phyloP scores from a whole-genome alignment of 2,888 invertebrate genomes.

The Cephus runcator region DNA sequence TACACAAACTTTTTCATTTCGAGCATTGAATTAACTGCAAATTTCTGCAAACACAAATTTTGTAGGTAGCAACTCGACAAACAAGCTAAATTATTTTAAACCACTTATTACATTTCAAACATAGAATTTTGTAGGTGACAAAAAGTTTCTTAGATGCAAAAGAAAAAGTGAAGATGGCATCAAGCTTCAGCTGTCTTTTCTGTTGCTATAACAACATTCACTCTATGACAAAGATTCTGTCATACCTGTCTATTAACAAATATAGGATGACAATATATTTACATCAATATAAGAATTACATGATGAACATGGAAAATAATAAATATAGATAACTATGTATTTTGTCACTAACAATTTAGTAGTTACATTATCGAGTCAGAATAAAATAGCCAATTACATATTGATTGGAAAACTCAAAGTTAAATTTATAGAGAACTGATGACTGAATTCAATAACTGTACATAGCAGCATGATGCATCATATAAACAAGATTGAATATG shows the following conservation, averaged over 20 bases:
- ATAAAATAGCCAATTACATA: not conserved
- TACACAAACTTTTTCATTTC: not conserved
- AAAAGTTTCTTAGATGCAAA: conserved; percentile 22
- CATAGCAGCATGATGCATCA: not conserved
- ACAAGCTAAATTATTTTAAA: not conserved
- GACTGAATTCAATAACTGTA: not conserved
- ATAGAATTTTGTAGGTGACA: conserved; percentile 29
- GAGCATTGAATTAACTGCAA: not conserved
- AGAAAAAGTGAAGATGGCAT: conserved; percentile 25
- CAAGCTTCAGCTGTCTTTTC: conserved; percentile 26
- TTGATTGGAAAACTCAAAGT: not conserved
- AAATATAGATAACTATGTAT: not conserved
- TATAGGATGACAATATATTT: not conserved
- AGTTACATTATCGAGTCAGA: not conserved
- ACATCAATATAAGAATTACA: too few species aligned
- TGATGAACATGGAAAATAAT: too few species aligned
- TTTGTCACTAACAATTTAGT: not conserved
- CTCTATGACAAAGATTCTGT: not conserved
- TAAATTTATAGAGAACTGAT: not conserved
- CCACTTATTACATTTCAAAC: conserved; percentile 29
- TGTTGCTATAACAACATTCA: conserved; percentile 35
- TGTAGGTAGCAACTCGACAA: not conserved
- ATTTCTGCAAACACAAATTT: not conserved
- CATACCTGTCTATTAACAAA: not conserved
- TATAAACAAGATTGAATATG: not conserved